These are phyloP conservation scores for Leontopithecus rosalia DNA, from an alignment of 2,797 vertebrate genomes.

Conservation along the genomic window DNA sequence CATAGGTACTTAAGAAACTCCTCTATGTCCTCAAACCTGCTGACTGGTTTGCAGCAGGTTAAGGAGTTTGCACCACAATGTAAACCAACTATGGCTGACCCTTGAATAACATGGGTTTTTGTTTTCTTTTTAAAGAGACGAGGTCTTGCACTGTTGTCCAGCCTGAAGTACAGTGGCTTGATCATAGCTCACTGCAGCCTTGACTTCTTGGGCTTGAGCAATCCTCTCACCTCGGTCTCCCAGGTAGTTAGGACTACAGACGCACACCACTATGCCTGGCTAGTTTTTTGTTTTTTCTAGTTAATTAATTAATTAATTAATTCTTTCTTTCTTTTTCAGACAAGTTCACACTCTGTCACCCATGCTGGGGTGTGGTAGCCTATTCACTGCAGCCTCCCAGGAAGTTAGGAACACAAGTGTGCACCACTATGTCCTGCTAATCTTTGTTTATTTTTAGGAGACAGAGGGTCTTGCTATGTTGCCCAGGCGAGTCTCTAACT, in stretches of 20 bases:
- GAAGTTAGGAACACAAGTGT: background rate
- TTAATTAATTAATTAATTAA: background rate
- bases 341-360: background rate
- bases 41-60: background rate
- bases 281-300: background rate
- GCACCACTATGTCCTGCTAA: background rate
- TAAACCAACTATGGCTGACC: background rate
- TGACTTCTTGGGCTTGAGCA: background rate
- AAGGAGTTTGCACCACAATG: background rate
- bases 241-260: background rate
- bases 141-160: background rate
- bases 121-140: background rate
- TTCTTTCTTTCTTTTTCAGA: background rate
- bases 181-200: background rate
- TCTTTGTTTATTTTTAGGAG: background rate
- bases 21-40: background rate
- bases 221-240: background rate
- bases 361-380: background rate
- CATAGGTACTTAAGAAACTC: background rate
- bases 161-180: background rate
- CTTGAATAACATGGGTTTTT: background rate
- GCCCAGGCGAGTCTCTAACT: background rate
- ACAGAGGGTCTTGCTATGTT: background rate
- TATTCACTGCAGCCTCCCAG: background rate
- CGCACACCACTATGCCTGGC: background rate